Evolutionary conservation across 2,888 invertebrate species (phyloP), one percentile per base, ranked within the genome.

Genomic region (Eupithecia centaureata): DNA sequence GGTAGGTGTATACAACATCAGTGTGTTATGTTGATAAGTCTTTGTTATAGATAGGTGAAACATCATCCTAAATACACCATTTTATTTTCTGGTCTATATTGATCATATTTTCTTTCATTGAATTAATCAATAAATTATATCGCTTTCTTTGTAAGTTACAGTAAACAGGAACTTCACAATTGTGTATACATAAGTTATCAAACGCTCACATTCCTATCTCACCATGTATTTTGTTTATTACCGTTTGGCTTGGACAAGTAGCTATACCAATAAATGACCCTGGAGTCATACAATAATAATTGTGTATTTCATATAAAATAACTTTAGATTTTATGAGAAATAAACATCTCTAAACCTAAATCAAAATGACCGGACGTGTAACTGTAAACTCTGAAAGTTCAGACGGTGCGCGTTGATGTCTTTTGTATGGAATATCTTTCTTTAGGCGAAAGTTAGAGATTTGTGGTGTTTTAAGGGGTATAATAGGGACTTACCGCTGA

Each of bases 401-500:
- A 56, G 56, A 51, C 30, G 68, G 74, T 77, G 82, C 84, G 83
- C 84, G 85, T 85, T 83, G 81, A 85, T 79, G 83, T 85, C 84
- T 84, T 84, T 82, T 82, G 64, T 69, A 72, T 30, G 62, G 13
- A 35, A 30, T 56, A 57, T 33, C 60, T 13, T 13, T n/a, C 15
- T 8, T 27, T 15, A 28, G n/a, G 5, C 51, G 61, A 28, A 60
- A 13, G 35, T 63, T 28, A 61, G 30, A 61, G 56, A 57, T 62
- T 57, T 58, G 67, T 47, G 59, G 63, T 63, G 67, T 61, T 63
- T 62, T 63, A 42, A 68, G 63, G 66, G 28, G 70, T 47, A 58
- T 25, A 32, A 22, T 12, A 64, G 52, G 80, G 79, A 92, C 92
- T 91, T 83, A 92, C 92, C 75, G 92, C 91, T 79, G 83, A 76